phyloP scores from a whole-genome alignment of 2,797 vertebrate genomes.

The Arctocebus calabarensis region DNA sequence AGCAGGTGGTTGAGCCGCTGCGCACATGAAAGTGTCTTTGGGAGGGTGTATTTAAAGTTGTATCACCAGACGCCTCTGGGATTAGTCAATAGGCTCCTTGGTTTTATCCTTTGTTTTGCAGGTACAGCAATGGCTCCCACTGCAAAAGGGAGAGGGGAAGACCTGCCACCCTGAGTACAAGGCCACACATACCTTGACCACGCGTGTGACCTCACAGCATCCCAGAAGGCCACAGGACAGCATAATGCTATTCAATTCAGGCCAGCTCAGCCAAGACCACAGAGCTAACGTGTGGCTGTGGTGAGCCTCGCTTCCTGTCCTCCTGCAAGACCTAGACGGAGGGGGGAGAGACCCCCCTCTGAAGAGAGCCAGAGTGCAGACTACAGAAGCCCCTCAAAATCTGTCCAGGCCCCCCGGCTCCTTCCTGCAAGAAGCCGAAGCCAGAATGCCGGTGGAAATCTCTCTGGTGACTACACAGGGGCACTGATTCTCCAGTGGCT shows the following conservation, averaged over 20 bases:
- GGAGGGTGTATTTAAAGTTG: neutral
- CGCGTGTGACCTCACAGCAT: neutral
- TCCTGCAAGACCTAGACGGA: neutral
- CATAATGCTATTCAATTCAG: neutral
- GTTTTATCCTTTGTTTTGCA: neutral
- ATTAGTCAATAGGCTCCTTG: neutral
- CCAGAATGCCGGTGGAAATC: neutral
- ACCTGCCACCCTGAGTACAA: rapidly evolving
- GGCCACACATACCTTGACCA: no score
- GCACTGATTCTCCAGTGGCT: neutral
- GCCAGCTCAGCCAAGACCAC: no score
- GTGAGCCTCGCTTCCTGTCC: neutral
- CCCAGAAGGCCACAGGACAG: neutral
- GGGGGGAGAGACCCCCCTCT: neutral
- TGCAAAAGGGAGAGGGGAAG: neutral
- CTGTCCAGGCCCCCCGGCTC: neutral
- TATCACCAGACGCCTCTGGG: neutral
- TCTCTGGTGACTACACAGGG: neutral
- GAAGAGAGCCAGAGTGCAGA: neutral
- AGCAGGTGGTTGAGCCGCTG: neutral
- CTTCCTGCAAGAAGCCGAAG: neutral
- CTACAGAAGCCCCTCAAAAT: neutral
- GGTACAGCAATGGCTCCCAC: neutral
- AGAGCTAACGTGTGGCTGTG: neutral
- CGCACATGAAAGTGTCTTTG: neutral